Evolutionary conservation across 2,113 vertebrate species (phyloP).

Genomic region (Ctenomys sociabilis): DNA sequence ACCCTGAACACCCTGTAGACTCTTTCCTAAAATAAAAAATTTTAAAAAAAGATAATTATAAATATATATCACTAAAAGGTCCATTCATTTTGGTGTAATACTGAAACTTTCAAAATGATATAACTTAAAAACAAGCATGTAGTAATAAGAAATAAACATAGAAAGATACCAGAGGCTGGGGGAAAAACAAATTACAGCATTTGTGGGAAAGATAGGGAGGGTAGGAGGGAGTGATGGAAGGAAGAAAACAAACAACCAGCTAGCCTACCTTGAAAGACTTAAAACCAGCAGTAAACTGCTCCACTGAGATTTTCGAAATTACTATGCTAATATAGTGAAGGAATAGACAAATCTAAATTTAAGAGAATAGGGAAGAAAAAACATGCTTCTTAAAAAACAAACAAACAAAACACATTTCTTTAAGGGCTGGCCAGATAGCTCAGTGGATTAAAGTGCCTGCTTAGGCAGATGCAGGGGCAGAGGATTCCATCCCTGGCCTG

Average conservation of each 20-base stretch:
- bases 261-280: background rate
- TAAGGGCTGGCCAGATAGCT: too few relatives aligned
- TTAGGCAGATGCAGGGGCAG: too few relatives aligned
- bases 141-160: background rate
- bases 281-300: background rate
- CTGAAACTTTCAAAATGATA: background rate
- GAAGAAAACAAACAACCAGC: background rate
- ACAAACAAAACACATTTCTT: too few relatives aligned
- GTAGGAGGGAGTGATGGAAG: background rate
- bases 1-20: too few relatives aligned
- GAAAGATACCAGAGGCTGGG: background rate
- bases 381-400: background rate
- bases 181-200: background rate
- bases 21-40: too few relatives aligned
- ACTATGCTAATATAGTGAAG: background rate
- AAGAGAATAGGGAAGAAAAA: background rate
- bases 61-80: background rate
- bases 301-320: background rate
- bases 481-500: too few relatives aligned
- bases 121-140: background rate
- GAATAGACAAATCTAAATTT: background rate
- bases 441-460: too few relatives aligned
- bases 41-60: conserved; percentile 2
- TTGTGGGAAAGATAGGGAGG: background rate
- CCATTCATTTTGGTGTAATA: background rate